These are phyloP conservation scores for Daphoenositta chrysoptera DNA, from an alignment of 2,113 vertebrate genomes.

Conservation along the genomic window DNA sequence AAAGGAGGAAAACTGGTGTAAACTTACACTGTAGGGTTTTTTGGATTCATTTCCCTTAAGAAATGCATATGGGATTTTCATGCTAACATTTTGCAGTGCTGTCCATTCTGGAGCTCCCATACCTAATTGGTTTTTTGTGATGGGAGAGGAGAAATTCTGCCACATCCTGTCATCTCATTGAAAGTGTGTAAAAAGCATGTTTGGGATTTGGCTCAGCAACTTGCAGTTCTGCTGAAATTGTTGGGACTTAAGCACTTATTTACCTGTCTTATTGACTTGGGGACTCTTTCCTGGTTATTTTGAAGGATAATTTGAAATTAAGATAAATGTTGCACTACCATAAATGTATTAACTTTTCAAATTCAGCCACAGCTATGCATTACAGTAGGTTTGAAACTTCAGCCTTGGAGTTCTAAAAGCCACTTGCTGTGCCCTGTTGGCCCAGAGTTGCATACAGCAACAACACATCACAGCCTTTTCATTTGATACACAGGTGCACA, in stretches of 20 bases:
- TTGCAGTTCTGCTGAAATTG: not conserved
- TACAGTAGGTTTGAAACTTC: not conserved
- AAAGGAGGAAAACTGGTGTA: not conserved
- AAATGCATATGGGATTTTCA: not conserved
- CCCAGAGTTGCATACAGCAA: not conserved
- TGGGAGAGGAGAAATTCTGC: not conserved
- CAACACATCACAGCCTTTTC: not conserved
- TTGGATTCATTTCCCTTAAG: not conserved
- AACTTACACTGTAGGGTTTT: not conserved
- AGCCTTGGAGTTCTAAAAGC: not conserved
- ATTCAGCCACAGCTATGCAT: not conserved
- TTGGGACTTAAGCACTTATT: not conserved
- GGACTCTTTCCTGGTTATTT: not conserved
- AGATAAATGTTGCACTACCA: not conserved
- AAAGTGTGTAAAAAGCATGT: not conserved
- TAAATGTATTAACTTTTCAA: not conserved
- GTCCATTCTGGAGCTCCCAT: not conserved
- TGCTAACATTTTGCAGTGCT: not conserved
- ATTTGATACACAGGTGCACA: constrained; percentile 22
- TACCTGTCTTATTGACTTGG: not conserved
- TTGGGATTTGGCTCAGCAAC: not conserved
- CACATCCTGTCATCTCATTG: not conserved
- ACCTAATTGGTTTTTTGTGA: not conserved
- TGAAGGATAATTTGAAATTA: not conserved
- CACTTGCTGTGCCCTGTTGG: not conserved